Conservation (phyloP, 2,113 vertebrate genomes). For the Athene noctua region DNA sequence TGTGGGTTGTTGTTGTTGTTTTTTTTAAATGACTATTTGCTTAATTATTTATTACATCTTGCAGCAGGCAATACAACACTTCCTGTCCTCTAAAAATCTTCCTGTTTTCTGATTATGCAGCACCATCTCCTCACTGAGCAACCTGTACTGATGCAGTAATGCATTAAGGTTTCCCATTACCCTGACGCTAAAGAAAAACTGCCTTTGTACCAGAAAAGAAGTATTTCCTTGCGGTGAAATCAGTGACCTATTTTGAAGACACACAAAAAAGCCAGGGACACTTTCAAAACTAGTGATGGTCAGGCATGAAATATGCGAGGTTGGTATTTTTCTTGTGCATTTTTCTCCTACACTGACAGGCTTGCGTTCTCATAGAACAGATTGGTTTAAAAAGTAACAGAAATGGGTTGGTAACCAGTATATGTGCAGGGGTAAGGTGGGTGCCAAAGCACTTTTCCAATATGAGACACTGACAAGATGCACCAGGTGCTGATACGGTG, state of each 20-base stretch:
- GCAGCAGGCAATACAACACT: not conserved
- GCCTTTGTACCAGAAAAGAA: not conserved
- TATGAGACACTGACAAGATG: not conserved
- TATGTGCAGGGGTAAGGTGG: not conserved
- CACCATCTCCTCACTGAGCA: not conserved
- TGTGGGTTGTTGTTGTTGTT: not conserved
- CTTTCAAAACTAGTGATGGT: not conserved
- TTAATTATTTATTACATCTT: not conserved
- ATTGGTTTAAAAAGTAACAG: not conserved
- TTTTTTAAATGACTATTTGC: not conserved
- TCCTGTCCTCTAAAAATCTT: not conserved
- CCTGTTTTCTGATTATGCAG: not conserved
- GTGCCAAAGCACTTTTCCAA: not conserved
- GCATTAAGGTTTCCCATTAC: not conserved
- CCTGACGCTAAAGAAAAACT: not conserved
- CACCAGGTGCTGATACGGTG: rapidly evolving
- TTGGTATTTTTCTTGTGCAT: not conserved
- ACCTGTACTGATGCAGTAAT: not conserved
- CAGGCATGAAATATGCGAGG: rapidly evolving
- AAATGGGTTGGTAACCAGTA: not conserved
- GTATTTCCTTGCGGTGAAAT: not conserved
- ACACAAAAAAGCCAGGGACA: not conserved
- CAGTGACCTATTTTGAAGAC: not conserved
- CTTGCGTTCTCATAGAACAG: not conserved
- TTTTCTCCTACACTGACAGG: not conserved